These are phyloP conservation scores for Anguilla pacifica DNA, from an alignment of 2,797 vertebrate species.

Conservation along the genomic window DNA sequence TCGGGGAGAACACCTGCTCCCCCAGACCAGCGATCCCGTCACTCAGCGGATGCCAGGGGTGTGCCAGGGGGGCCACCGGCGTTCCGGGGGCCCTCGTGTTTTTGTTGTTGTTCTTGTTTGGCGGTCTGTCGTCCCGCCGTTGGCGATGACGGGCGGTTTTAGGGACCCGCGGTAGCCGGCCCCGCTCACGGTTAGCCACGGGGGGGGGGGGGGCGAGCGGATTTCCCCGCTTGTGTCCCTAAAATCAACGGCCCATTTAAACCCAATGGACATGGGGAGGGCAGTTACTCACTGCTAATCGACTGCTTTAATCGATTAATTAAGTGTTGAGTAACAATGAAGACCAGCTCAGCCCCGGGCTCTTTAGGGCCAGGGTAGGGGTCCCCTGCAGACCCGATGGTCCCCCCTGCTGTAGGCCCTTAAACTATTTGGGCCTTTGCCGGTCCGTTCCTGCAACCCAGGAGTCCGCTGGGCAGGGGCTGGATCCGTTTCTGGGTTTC, in stretches of 20 bases:
- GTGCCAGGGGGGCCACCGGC: neutral
- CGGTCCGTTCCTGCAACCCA: neutral
- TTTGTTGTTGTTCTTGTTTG: neutral
- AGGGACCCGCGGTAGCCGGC: neutral
- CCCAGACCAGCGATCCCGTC: neutral
- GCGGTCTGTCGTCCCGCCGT: neutral
- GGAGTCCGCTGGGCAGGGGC: too few species aligned
- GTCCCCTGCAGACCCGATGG: too few species aligned
- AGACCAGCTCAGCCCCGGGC: neutral
- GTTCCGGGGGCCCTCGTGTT: neutral
- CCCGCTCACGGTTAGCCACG: too few species aligned
- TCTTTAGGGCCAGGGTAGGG: too few species aligned
- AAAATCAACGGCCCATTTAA: neutral
- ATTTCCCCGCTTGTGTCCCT: neutral
- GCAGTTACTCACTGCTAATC: neutral
- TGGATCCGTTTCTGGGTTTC: neutral
- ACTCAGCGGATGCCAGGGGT: neutral
- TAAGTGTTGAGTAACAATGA: neutral
- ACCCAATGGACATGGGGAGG: neutral
- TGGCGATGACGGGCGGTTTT: neutral
- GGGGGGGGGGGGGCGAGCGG: neutral
- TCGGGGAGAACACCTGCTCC: slow-evolving; percentile 6
- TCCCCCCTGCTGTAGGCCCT: too few species aligned
- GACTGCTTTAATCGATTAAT: neutral
- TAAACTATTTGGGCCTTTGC: too few species aligned